Evolutionary conservation across 2,888 invertebrate species (phyloP).

Genomic region (Gnatocerus cornutus): DNA sequence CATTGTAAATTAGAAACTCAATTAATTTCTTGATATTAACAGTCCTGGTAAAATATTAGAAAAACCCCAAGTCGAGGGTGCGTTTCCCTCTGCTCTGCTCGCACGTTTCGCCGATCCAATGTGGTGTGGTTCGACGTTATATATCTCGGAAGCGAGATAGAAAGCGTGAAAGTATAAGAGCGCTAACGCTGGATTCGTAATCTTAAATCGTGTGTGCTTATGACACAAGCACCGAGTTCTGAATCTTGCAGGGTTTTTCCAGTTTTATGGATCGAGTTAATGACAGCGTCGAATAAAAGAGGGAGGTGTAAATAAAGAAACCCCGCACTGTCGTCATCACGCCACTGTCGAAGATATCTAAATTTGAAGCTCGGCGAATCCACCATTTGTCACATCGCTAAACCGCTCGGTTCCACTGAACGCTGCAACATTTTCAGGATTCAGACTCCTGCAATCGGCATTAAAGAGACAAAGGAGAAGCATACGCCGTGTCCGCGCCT

Average conservation of each 20-base stretch:
- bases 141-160: conserved; percentile 53
- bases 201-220: conserved; percentile 63
- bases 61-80: background rate
- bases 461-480: conserved; percentile 46
- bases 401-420: background rate
- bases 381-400: conserved; percentile 46
- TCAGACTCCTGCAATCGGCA: conserved; percentile 18
- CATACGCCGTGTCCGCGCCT: conserved; percentile 31
- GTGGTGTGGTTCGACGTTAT: conserved; percentile 48
- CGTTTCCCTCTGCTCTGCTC: conserved; percentile 1
- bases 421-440: conserved; percentile 39
- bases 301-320: conserved; percentile 46
- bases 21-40: background rate
- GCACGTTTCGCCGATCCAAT: conserved; percentile 35
- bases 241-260: conserved; percentile 45
- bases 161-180: conserved; percentile 57
- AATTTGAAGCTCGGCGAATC: conserved; percentile 36
- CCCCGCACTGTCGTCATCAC: conserved; percentile 5
- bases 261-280: conserved; percentile 56
- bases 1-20: too few relatives aligned
- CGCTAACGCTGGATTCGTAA: conserved; percentile 59
- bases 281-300: conserved; percentile 50
- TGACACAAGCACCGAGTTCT: conserved; percentile 56
- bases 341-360: conserved; percentile 30
- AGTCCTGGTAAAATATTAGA: background rate